phyloP scores from a whole-genome alignment of 2,797 vertebrate genomes.

The Chiroxiphia lanceolata region DNA sequence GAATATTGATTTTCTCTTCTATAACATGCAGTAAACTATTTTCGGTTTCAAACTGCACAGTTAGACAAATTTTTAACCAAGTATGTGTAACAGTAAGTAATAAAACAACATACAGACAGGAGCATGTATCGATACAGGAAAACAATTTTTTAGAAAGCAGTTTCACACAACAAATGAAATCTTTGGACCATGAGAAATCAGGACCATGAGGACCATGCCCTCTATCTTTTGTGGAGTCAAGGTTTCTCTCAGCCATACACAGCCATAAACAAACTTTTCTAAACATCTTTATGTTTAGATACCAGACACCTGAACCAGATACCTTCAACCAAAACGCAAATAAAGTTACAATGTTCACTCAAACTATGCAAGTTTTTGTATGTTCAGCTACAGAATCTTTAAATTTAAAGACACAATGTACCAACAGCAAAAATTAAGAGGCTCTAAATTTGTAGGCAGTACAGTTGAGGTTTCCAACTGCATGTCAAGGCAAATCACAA shows the following conservation, averaged over 20 bases:
- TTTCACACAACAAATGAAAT: neutral
- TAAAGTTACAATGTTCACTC: neutral
- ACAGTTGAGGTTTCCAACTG: neutral
- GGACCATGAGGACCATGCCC: too few relatives aligned
- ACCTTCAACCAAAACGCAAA: neutral
- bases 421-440: neutral
- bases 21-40: neutral
- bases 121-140: rapidly evolving
- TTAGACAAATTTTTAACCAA: neutral
- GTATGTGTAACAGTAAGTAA: neutral
- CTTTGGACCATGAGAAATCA: neutral
- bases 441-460: neutral
- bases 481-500: neutral
- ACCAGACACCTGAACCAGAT: neutral
- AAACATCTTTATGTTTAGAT: neutral
- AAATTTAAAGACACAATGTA: neutral
- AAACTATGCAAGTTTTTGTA: neutral
- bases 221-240: neutral
- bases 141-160: neutral
- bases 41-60: neutral
- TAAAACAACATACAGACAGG: neutral
- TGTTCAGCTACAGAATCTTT: neutral
- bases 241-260: neutral
- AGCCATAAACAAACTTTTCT: neutral
- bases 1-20: neutral